Conservation (phyloP, 2,113 vertebrate genomes). For the Charina bottae region DNA sequence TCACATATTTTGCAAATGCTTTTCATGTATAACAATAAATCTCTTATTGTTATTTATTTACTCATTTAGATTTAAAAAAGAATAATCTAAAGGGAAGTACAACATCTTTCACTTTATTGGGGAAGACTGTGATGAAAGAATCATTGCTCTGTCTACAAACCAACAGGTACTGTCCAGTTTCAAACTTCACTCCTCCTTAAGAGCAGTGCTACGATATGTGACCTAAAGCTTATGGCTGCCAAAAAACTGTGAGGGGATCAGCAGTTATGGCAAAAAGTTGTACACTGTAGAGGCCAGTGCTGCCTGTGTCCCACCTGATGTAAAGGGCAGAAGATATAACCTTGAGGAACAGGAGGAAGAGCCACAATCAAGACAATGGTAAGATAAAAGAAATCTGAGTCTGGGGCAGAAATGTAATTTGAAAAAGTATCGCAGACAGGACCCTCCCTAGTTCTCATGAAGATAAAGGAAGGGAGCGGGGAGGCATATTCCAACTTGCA, state of each 20-base stretch:
- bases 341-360: not conserved
- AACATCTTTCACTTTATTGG: not conserved
- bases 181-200: not conserved
- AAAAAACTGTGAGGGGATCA: not conserved
- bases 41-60: too few species aligned
- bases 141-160: not conserved
- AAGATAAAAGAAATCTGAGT: not conserved
- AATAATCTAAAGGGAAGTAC: too few species aligned
- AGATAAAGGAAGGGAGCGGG: too few species aligned
- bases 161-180: not conserved
- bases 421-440: not conserved
- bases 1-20: too few species aligned
- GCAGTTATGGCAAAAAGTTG: not conserved
- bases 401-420: not conserved
- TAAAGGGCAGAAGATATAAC: not conserved
- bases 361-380: not conserved
- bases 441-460: too few species aligned
- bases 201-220: not conserved
- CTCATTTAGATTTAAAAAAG: too few species aligned
- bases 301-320: not conserved
- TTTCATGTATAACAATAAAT: too few species aligned
- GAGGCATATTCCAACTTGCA: too few species aligned
- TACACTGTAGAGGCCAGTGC: not conserved
- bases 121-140: not conserved
- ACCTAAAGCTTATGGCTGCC: not conserved